Evolutionary conservation across 1,140 invertebrate species (phyloP).

Genomic region (Drosophila melanogaster): DNA sequence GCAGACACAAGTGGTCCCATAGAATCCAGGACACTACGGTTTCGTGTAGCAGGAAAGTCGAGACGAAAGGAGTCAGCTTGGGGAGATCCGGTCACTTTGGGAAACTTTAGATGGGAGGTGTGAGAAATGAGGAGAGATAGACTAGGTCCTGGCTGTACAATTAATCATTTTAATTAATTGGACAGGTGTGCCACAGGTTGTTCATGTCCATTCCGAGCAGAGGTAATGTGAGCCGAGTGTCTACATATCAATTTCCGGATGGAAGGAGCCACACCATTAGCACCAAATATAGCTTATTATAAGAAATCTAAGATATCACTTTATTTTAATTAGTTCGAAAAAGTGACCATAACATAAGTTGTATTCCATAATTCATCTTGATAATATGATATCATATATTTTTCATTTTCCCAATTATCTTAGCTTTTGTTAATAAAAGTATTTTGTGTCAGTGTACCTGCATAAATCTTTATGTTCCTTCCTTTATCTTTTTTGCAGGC

Average conservation of each 20-base stretch:
- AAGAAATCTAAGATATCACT: neutral
- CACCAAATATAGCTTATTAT: neutral
- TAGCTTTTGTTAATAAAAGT: neutral
- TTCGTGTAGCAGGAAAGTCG: slow-evolving; percentile 57
- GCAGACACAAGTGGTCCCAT: slow-evolving; percentile 10
- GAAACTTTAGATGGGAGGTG: neutral
- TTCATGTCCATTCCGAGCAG: slow-evolving; percentile 13
- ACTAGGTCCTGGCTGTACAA: slow-evolving; percentile 33
- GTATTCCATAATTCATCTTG: too few species aligned
- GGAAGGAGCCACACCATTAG: neutral
- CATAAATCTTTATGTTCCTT: neutral
- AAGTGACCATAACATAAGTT: too few species aligned
- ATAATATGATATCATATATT: too few species aligned
- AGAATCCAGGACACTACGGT: slow-evolving; percentile 36
- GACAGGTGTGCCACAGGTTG: slow-evolving; percentile 82
- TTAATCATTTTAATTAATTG: slow-evolving; percentile 84
- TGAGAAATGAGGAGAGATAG: slow-evolving; percentile 7
- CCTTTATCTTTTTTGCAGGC: slow-evolving; percentile 86
- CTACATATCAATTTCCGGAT: neutral
- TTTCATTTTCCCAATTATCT: neutral
- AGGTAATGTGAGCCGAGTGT: slow-evolving; percentile 46
- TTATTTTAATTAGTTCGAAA: too few species aligned
- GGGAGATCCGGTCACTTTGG: slow-evolving; percentile 13
- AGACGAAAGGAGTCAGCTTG: slow-evolving; percentile 30
- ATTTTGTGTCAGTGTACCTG: neutral